Base-by-base conservation (phyloP, 2,113 vertebrate species). In the Struthidea cinerea region DNA sequence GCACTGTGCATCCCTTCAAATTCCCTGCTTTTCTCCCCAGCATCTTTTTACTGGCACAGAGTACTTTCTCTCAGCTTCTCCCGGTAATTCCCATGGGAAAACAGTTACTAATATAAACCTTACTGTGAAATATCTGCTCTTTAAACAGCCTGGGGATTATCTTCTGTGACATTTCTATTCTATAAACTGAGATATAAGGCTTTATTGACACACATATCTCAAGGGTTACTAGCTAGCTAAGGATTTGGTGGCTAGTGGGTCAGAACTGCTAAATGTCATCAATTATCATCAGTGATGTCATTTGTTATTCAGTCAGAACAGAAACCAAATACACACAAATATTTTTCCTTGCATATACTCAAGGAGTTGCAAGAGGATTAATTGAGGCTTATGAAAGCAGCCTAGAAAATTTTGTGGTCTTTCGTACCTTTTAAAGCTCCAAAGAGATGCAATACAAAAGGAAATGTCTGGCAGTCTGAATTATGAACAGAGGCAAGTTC, bases 1-100 rank as follows among this genome's bases (percentile, higher is more conserved):
- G 1, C 15, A 23, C 3, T 4, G 1, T 1, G 0, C 3, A 2
- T 18, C 47, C 3, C 30, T 81, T 82, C 4, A 2, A 42, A 64
- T 26, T 56, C 20, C 23, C 13, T 27, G 6, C 1, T 68, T 84
- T 91, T 52, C 35, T 56, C 11, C 52, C 22, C 49, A 82, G 27
- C 5, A 37, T 1, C 14, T 67, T 23, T 35, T 50, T 41, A 50
- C 16, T 75, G 35, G 46, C 1, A 11, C 10, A 37, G 2, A 4
- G 6, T 76, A 28, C 3, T 32, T 87, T 70, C 26, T 87, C 9
- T n/a, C 41, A 75, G 21, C 16, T 78, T 84, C 15, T 20, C 11
- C 32, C 55, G 19, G 21, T 69, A 39, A 82, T 73, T 71, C 27
- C 53, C 18, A 37, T 4, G 56, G 65, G 53, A 85, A 82, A 93